Conservation (phyloP, 2,113 vertebrate species). For the Periophthalmodon schlosseri region DNA sequence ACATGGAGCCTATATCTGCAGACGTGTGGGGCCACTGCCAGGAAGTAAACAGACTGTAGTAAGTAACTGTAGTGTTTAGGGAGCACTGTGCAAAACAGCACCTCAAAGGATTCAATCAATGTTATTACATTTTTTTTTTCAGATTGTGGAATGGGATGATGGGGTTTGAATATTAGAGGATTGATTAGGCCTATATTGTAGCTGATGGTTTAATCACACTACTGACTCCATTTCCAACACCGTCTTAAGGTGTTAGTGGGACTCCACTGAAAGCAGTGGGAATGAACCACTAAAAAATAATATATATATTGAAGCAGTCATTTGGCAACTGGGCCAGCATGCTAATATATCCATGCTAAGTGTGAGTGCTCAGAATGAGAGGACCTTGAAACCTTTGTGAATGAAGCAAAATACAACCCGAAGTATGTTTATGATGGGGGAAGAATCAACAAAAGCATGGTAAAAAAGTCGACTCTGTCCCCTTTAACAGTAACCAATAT, state of each 20-base stretch:
- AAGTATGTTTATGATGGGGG: background rate
- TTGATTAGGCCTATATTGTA: background rate
- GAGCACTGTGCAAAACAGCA: background rate
- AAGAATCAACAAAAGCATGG: background rate
- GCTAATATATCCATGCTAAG: background rate
- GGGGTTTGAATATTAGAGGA: background rate
- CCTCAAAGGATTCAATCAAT: background rate
- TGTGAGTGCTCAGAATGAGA: background rate
- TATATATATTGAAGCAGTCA: no score
- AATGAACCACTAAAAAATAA: background rate
- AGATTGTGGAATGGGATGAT: background rate
- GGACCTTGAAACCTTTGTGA: background rate
- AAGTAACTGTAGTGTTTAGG: background rate
- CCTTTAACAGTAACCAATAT: background rate
- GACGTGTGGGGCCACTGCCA: constrained; percentile 14
- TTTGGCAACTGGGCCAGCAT: no score
- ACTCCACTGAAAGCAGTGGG: background rate
- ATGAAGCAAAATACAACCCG: no score
- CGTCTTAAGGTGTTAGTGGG: background rate
- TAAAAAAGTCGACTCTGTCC: background rate
- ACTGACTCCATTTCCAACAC: no score
- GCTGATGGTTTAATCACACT: background rate
- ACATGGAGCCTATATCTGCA: constrained; percentile 36
- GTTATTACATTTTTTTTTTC: background rate
- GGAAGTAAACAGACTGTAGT: background rate